phyloP scores from a whole-genome alignment of 2,888 invertebrate genomes.

The Amaurobius ferox region DNA sequence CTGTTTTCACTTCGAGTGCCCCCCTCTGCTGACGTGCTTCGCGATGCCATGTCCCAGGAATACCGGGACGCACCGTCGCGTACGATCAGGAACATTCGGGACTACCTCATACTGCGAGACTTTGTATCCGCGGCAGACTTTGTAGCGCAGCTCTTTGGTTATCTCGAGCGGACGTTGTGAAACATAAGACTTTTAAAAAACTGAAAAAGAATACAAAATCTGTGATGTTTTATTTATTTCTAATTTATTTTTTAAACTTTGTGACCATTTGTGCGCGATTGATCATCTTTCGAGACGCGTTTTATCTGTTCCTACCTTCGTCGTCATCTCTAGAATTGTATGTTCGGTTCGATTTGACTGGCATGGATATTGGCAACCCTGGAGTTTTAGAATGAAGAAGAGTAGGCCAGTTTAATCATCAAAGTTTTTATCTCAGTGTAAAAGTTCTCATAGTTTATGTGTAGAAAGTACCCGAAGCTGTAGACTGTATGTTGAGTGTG shows the following conservation, averaged over 20 bases:
- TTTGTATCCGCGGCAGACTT: slow-evolving; percentile 82
- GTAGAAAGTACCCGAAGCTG: too few relatives aligned
- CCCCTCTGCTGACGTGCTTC: slow-evolving; percentile 78
- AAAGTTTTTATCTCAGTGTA: not conserved
- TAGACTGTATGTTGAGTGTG: too few relatives aligned
- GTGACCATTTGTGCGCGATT: slow-evolving; percentile 12
- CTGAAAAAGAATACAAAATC: slow-evolving; percentile 21
- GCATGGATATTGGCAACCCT: not conserved
- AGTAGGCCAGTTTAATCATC: not conserved
- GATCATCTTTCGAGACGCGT: slow-evolving; percentile 18
- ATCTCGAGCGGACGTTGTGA: slow-evolving; percentile 39
- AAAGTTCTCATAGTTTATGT: not conserved
- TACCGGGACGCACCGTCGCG: slow-evolving; percentile 76
- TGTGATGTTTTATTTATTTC: slow-evolving; percentile 72
- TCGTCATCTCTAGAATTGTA: not conserved
- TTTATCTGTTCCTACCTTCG: slow-evolving; percentile 15
- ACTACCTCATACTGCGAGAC: slow-evolving; percentile 83
- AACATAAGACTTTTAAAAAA: not conserved
- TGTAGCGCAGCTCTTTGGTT: slow-evolving; percentile 79
- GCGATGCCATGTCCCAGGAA: slow-evolving; percentile 77
- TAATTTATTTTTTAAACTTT: slow-evolving; percentile 60
- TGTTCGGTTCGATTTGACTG: not conserved
- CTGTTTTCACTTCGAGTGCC: slow-evolving; percentile 80
- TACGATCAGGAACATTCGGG: slow-evolving; percentile 80
- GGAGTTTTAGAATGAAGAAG: not conserved